Evolutionary conservation across 2,113 vertebrate species (phyloP).

Genomic region (Gallinago undulata): DNA sequence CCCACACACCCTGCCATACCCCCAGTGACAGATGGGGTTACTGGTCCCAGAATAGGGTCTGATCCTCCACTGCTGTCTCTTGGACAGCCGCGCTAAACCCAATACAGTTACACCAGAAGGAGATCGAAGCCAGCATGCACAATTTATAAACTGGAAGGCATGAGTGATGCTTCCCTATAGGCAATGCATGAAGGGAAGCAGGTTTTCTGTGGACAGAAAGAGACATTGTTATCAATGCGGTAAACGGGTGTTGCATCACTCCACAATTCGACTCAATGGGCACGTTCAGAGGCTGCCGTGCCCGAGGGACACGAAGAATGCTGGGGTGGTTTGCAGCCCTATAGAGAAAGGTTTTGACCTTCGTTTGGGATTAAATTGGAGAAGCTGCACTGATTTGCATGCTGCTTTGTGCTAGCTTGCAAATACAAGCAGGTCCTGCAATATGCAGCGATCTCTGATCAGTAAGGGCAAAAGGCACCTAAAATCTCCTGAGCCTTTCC

Average conservation of each 20-base stretch:
- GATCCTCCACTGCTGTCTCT: background rate
- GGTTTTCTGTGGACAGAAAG: background rate
- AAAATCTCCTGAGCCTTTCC: background rate
- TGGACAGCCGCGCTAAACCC: background rate
- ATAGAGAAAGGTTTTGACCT: background rate
- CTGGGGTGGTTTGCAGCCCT: background rate
- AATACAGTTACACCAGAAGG: background rate
- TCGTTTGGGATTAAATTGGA: background rate
- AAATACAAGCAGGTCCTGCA: background rate
- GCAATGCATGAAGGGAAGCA: background rate
- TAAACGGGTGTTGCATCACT: background rate
- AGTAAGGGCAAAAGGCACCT: background rate
- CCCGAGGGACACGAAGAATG: fast-evolving
- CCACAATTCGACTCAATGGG: background rate
- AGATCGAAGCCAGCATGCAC: background rate
- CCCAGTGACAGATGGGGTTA: background rate
- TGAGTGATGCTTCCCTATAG: background rate
- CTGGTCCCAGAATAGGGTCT: background rate
- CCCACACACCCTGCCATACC: background rate
- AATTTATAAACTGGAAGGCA: background rate
- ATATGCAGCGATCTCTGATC: background rate
- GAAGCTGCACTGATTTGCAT: background rate
- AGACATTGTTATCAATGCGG: background rate
- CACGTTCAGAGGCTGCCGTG: background rate
- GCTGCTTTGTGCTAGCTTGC: background rate